These are phyloP conservation scores for Taenaris catops DNA, from an alignment of 2,888 invertebrate species.

Conservation along the genomic window DNA sequence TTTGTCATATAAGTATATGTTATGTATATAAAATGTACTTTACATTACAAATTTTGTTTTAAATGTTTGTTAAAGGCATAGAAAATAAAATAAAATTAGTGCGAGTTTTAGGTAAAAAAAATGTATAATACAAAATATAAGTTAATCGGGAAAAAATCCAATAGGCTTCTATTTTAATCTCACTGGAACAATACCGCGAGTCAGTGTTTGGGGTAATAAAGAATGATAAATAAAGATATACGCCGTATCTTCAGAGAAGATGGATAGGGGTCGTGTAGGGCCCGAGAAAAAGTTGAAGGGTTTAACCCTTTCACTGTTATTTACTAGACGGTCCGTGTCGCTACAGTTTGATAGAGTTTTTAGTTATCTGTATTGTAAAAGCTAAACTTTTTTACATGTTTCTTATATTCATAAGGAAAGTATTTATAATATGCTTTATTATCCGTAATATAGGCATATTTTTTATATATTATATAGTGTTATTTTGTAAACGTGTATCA, in stretches of 20 bases:
- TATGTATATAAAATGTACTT: no score
- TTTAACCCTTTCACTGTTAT: slow-evolving; percentile 60
- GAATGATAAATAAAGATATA: slow-evolving; percentile 68
- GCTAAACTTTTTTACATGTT: slow-evolving; percentile 16
- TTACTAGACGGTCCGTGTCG: slow-evolving; percentile 49
- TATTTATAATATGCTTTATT: no score
- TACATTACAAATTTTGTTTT: no score
- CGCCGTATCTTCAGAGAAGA: slow-evolving; percentile 63
- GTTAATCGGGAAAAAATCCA: slow-evolving; percentile 22
- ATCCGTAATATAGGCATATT: no score
- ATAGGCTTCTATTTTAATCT: slow-evolving; percentile 24
- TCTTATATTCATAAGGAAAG: no score
- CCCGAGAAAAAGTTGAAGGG: slow-evolving; percentile 63
- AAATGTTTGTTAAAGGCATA: no score
- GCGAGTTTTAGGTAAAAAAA: no score
- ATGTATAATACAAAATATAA: no score
- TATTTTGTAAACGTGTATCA: no score
- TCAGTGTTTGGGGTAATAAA: slow-evolving; percentile 58
- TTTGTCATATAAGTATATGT: no score
- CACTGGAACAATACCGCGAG: slow-evolving; percentile 56
- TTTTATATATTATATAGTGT: no score
- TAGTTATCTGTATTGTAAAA: slow-evolving; percentile 32
- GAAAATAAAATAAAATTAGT: no score
- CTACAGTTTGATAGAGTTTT: slow-evolving; percentile 53
- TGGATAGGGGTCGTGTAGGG: slow-evolving; percentile 55